phyloP scores from a whole-genome alignment of 2,797 vertebrate species.

The Melanotaenia parkinsoni region DNA sequence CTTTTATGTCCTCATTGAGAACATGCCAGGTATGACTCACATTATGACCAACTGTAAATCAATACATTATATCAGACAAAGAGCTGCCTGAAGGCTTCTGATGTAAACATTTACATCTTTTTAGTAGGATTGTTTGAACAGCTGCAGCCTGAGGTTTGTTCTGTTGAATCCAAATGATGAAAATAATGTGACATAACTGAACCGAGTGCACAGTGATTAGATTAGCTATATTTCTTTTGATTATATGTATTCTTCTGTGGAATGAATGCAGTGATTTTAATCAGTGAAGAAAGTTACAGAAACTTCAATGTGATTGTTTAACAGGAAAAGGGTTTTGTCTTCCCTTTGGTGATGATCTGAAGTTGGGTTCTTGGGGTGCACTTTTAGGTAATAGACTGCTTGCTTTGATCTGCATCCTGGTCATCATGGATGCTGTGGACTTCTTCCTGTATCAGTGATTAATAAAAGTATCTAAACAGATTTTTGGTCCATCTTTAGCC shows the following conservation, averaged over 20 bases:
- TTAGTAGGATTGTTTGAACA: conserved; percentile 3
- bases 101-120: conserved; percentile 6
- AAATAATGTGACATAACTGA: neutral
- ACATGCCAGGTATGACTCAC: conserved; percentile 33
- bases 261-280: neutral
- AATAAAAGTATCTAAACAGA: neutral
- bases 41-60: conserved; percentile 14
- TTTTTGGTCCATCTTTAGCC: neutral
- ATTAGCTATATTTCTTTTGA: neutral
- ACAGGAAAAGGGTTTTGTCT: neutral
- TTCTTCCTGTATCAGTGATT: neutral
- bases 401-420: neutral
- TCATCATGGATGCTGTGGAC: neutral
- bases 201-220: neutral
- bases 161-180: neutral
- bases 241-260: neutral
- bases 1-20: neutral
- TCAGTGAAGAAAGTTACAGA: neutral
- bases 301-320: neutral
- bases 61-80: conserved; percentile 19
- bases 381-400: neutral
- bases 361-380: neutral
- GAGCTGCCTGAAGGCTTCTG: neutral
- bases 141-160: neutral
- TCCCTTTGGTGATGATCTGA: neutral